Base-by-base conservation (phyloP, 2,797 vertebrate species). In the Rallus crepitans region DNA sequence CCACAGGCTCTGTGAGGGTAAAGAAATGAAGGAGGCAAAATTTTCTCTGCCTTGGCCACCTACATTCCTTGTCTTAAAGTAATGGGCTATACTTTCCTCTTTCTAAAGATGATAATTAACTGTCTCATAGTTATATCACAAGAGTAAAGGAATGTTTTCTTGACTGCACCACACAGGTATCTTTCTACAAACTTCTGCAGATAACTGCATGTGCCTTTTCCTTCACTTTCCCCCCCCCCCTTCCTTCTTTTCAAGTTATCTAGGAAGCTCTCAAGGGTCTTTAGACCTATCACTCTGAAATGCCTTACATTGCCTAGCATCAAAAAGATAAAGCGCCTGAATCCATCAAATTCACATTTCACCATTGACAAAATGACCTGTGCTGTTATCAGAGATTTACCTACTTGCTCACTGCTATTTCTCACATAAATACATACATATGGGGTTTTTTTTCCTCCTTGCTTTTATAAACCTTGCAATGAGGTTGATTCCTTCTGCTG, bases 381-480 rank as follows among this genome's bases (percentile, higher is more conserved):
- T 21, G 37, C 25, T 57, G 31, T 73, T 93, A 63, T 71, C 47
- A 70, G n/a, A 37, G 48, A 66, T 88, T 83, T 65, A 42, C 57
- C 65, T 40, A 28, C 30, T 82, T 93, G 55, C 42, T 59, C 40
- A 27, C 50, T 87, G 33, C 59, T 84, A 37, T 89, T 90, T 42
- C 56, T 95, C 5, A 3, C 37, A n/a, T 50, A 82, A 82, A 55
- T 55, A 55, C 17, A 23, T 50, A 68, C 11, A 13, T 23, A 11
- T 21, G 12, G 39, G 17, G 12, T 45, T n/a, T 65, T 80, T 80
- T 71, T 75, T 25, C 20, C 47, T 47, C 55, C 69, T 39, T 66
- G 66, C 92, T 95, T 83, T 81, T 80, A 69, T 79, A 82, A 84
- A 92, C 42, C 57, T 94, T 65, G 39, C 84, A 71, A 91, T 88